Base-by-base conservation (phyloP, 1,140 invertebrate species). In the Uloborus diversus region DNA sequence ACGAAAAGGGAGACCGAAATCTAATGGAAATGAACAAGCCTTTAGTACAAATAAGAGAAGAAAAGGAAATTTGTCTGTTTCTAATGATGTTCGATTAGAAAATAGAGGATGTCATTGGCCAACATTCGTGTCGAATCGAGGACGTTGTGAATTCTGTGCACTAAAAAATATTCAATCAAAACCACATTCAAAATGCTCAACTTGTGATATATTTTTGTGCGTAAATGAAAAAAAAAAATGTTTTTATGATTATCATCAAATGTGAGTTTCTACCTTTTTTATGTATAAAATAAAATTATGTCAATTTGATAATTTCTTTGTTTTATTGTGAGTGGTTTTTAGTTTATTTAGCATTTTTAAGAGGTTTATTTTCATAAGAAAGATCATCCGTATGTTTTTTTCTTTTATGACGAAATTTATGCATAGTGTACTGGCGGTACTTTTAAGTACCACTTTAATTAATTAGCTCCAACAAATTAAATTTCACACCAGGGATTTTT, bases 211-310 rank as follows among this genome's bases (percentile, higher is more conserved):
- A n/a, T n/a, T n/a, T n/a, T n/a, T 70, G 47, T 70, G 68, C 25
- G 68, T 70, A 51, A 70, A 70, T 70, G 32, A 70, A 70, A 70
- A 70, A n/a, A n/a, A 70, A 70, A 70, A 70, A 17, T 70, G 68
- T 33, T 70, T 70, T 70, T 70, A 70, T 70, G 37, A 70, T 28
- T 57, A 57, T 42, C 68, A 70, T 70, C 5, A 51, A 5, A 51
- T 51, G 49, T 51, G 49, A 51, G 20, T 51, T 51, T 51, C 49
- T 51, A 51, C n/a, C 49, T 13, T 51, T 51, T n/a, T 51, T 51
- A 51, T 51, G 49, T 51, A 51, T 51, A 51, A 51, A 51, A 51
- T 51, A 51, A 51, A 51, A 51, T 51, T 51, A 51, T 51, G 49
- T n/a, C 49, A 51, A 20, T 51, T 51, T 51, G n/a, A 51, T 51